A percentile compares a stretch with the other conserved stretches of the same genome.
Conservation (phyloP, 2,888 invertebrate genomes). For the Heliconius erato region DNA sequence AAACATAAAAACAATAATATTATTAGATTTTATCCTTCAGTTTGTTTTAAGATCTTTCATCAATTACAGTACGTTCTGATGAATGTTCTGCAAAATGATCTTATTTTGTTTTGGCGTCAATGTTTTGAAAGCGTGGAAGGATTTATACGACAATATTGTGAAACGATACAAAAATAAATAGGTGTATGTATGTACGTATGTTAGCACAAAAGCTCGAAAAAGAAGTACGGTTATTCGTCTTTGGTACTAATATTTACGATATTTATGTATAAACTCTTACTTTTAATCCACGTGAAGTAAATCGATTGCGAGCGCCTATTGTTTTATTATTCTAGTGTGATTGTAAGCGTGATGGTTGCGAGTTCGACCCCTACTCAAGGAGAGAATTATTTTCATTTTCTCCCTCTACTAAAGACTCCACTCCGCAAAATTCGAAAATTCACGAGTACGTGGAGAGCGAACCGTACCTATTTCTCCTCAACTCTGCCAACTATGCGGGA, state of each 20-base stretch:
- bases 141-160: conserved; percentile 52
- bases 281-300: too few relatives aligned
- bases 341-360: too few relatives aligned
- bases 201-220: too few relatives aligned
- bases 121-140: conserved; percentile 55
- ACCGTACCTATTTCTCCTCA: neutral
- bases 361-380: too few relatives aligned
- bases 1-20: neutral
- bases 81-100: conserved; percentile 40
- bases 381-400: too few relatives aligned
- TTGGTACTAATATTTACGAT: neutral
- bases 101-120: conserved; percentile 50
- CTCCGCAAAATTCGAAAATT: too few relatives aligned
- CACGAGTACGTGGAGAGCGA: too few relatives aligned
- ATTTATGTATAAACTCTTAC: too few relatives aligned
- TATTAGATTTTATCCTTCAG: neutral
- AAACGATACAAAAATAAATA: conserved; percentile 43
- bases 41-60: conserved; percentile 11
- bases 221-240: neutral
- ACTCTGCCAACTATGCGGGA: neutral
- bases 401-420: too few relatives aligned
- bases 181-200: too few relatives aligned
- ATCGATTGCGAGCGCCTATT: too few relatives aligned
- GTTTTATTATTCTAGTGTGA: too few relatives aligned
- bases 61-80: conserved; percentile 19